These are phyloP conservation scores for Drosophila longiperda DNA, from an alignment of 2,888 invertebrate genomes.

Conservation along the genomic window DNA sequence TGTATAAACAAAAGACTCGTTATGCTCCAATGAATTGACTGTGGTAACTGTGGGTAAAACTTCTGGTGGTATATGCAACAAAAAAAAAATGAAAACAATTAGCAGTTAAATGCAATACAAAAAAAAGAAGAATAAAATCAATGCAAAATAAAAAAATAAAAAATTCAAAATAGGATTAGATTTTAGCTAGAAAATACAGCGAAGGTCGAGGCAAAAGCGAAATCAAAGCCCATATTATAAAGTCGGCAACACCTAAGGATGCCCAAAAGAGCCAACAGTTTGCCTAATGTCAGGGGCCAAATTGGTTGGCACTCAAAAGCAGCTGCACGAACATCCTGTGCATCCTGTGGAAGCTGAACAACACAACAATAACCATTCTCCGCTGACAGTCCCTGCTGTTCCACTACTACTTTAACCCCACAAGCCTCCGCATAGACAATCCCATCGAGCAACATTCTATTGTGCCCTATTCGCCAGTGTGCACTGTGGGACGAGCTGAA, in stretches of 20 bases:
- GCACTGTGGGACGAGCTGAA: background rate
- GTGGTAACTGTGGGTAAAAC: background rate
- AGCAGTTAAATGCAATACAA: constrained; percentile 17
- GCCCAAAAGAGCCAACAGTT: constrained; percentile 49
- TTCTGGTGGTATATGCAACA: constrained; percentile 29
- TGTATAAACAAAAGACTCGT: constrained; percentile 13
- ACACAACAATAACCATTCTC: constrained; percentile 66
- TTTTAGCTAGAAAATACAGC: background rate
- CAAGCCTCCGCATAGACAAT: constrained; percentile 29
- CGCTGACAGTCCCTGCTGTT: constrained; percentile 32
- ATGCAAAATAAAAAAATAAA: background rate
- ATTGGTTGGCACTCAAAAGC: constrained; percentile 62
- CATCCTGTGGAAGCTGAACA: constrained; percentile 60
- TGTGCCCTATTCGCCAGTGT: background rate
- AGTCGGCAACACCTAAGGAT: constrained; percentile 32
- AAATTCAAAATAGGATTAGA: constrained; percentile 25
- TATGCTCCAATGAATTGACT: constrained; percentile 36
- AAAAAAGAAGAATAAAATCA: background rate
- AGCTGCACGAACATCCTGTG: constrained; percentile 76
- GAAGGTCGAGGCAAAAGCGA: constrained; percentile 26
- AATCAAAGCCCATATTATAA: constrained; percentile 47
- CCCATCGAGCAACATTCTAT: constrained; percentile 2
- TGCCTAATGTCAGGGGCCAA: constrained; percentile 62
- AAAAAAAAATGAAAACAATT: constrained; percentile 27
- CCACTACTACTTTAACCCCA: constrained; percentile 25